Evolutionary conservation across 2,797 vertebrate species (phyloP), one percentile per base, ranked within the genome.

Genomic region (Rhinogobio ventralis): DNA sequence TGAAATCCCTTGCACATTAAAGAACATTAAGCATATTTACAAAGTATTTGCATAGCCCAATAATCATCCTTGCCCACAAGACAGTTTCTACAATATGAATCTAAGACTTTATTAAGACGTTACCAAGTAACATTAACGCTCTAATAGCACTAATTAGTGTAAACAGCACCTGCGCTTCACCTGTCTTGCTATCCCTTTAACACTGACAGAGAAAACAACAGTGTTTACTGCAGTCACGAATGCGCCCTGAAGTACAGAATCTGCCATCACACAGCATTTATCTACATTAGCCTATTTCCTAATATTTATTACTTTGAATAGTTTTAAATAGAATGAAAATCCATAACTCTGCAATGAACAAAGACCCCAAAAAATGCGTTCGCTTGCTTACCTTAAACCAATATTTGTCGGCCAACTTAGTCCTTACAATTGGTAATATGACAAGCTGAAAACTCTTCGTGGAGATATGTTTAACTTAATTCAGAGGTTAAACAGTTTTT

Each of bases 51-150:
- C 53, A 55, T 19, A 49, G 14, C 14, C 42, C 7, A 9, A n/a
- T 17, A 76, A 75, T 53, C 28, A 33, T 30, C 28, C 4, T 20
- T 75, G 19, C 20, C 53, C n/a, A 17, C 13, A 39, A 76, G 53
- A 20, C 6, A 3, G 23, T 39, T 42, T 33, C 33, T 60, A 57
- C 51, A 57, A 57, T 39, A 25, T 76, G 36, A 20, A 60, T 28
- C 11, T 6, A 28, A 28, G 49, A 73, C 39, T 72, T 45, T 30
- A 28, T 36, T 45, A 73, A 45, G 13, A 33, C n/a, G 80, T 82
- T 62, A 62, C 69, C 14, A 73, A 82, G 80, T 82, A 62, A 64
- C 72, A 76, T 76, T 68, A 28, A 83, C 72, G 81, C 60, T 83
- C 81, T 42, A 67, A 67, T 83, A 53, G 64, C 45, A 20, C 28